These are phyloP conservation scores for Synaphobranchus kaupii DNA, from an alignment of 2,797 vertebrate species.

Conservation along the genomic window DNA sequence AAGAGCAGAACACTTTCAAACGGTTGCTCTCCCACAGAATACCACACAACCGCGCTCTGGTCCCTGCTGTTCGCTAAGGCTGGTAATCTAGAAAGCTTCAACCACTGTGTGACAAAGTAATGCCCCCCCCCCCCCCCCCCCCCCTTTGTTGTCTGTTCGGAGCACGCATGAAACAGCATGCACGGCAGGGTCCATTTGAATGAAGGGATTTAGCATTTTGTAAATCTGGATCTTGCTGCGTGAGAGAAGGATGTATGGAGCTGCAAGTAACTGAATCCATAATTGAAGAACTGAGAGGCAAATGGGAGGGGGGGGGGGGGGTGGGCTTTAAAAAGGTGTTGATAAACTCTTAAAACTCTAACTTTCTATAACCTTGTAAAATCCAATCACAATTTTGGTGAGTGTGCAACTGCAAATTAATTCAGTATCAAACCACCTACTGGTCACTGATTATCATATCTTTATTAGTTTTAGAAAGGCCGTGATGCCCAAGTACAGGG, in stretches of 20 bases:
- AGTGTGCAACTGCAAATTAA: background rate
- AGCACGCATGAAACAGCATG: background rate
- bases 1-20: background rate
- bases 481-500: too few species aligned
- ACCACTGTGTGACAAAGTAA: background rate
- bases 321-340: background rate
- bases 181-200: background rate
- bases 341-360: background rate
- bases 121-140: background rate
- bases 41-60: background rate
- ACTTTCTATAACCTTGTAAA: background rate
- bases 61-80: background rate
- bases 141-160: background rate
- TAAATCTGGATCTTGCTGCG: constrained; percentile 37
- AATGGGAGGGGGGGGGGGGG: constrained; percentile 12
- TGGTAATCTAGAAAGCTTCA: background rate
- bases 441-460: background rate
- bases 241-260: constrained; percentile 29
- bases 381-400: background rate
- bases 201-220: constrained; percentile 37
- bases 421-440: background rate
- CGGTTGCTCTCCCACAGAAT: background rate
- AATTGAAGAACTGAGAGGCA: constrained; percentile 42
- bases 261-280: constrained; percentile 54
- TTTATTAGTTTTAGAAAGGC: background rate